phyloP scores from a whole-genome alignment of 1,140 invertebrate genomes.

The Pararge aegeria region DNA sequence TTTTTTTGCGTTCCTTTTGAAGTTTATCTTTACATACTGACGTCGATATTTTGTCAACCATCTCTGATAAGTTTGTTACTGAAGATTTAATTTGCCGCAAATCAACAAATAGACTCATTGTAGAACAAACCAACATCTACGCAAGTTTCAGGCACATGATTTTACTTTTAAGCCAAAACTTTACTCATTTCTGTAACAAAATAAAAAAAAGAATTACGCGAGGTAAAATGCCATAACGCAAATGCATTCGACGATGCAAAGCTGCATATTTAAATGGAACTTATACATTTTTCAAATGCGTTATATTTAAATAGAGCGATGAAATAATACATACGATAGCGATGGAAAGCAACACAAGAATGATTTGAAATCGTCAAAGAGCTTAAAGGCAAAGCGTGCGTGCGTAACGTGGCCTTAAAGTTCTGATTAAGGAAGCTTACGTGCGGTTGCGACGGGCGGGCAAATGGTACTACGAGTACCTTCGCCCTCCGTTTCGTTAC shows the following conservation, averaged over 20 bases:
- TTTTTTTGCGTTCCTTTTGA: slow-evolving; percentile 44
- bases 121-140: slow-evolving; percentile 21
- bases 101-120: slow-evolving; percentile 74
- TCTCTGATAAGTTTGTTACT: slow-evolving; percentile 69
- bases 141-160: slow-evolving; percentile 5
- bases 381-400: neutral
- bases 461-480: slow-evolving; percentile 64
- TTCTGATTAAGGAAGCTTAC: slow-evolving; percentile 57
- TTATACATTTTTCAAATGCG: no score
- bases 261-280: neutral
- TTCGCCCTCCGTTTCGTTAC: slow-evolving; percentile 37
- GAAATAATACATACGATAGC: slow-evolving; percentile 1
- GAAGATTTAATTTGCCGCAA: slow-evolving; percentile 71
- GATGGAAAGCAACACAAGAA: neutral
- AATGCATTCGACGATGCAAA: neutral
- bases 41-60: slow-evolving; percentile 72
- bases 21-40: slow-evolving; percentile 51
- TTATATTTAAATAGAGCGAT: neutral
- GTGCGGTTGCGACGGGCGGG: slow-evolving; percentile 65
- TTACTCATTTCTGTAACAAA: slow-evolving; percentile 29
- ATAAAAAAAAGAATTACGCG: neutral
- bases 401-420: slow-evolving; percentile 46
- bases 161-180: neutral
- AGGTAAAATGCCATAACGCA: neutral
- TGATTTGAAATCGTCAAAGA: neutral